Evolutionary conservation across 2,797 vertebrate genomes (phyloP).

Genomic region (Antennarius maculatus): DNA sequence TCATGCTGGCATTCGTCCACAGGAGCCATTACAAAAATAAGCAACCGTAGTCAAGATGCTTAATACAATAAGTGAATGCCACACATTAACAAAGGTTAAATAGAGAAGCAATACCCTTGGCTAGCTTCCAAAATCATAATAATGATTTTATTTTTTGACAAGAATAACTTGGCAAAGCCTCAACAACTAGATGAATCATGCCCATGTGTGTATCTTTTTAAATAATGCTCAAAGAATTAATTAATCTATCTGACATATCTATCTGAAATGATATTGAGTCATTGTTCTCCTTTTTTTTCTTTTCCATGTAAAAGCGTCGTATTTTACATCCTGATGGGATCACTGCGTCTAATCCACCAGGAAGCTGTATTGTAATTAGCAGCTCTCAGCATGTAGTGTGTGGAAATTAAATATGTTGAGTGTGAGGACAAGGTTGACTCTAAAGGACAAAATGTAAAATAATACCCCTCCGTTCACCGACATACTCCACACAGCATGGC

Average conservation of each 20-base stretch:
- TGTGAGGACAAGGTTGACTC: neutral
- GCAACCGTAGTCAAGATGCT: conserved; percentile 45
- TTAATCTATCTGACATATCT: no score
- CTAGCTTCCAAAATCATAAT: conserved; percentile 7
- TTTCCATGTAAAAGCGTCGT: neutral
- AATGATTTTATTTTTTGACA: conserved; percentile 9
- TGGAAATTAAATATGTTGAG: conserved; percentile 32
- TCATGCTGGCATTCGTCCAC: conserved; percentile 52
- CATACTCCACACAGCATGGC: neutral
- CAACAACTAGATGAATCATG: neutral
- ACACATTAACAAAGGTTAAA: conserved; percentile 40
- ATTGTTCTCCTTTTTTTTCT: no score
- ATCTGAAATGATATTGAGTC: neutral
- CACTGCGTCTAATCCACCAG: conserved; percentile 23
- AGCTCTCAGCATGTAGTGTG: conserved; percentile 43
- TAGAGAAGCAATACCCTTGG: conserved; percentile 20
- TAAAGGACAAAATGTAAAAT: conserved; percentile 1
- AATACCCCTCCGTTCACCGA: neutral
- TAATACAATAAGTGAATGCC: conserved; percentile 30
- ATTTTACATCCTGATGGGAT: conserved; percentile 26
- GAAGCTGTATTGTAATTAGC: conserved; percentile 70
- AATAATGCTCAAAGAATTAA: no score
- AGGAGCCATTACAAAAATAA: conserved; percentile 58
- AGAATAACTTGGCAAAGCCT: conserved; percentile 1
- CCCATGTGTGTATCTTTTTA: neutral